Percentiles rank a stretch among this genome's conserved stretches.
phyloP scores from a whole-genome alignment of 2,888 invertebrate species.

The Auanema sp. region DNA sequence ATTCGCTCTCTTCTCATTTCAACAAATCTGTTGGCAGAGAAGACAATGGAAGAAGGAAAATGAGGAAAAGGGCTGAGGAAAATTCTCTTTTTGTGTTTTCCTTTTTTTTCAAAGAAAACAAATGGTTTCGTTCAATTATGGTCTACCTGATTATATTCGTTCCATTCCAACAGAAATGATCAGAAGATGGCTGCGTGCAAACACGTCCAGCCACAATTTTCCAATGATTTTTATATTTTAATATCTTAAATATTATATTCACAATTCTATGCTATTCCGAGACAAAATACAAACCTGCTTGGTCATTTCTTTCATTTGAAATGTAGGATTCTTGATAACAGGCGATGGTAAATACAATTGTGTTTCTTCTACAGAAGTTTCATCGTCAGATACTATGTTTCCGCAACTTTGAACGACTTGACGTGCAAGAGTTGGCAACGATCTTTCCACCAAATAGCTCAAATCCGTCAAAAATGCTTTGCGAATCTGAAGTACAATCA shows the following conservation, averaged over 20 bases:
- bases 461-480: background rate
- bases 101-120: too few species aligned
- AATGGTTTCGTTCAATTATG: too few species aligned
- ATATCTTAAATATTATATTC: conserved; percentile 11
- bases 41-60: too few species aligned
- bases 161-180: conserved; percentile 19
- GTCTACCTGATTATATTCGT: conserved; percentile 20
- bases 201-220: conserved; percentile 3
- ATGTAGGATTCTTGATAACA: conserved; percentile 9
- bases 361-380: too few species aligned
- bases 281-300: background rate
- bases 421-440: conserved; percentile 15
- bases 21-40: too few species aligned
- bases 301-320: conserved; percentile 12
- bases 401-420: conserved; percentile 17
- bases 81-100: too few species aligned
- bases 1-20: too few species aligned
- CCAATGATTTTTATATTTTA: conserved; percentile 15
- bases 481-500: too few species aligned
- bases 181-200: conserved; percentile 13
- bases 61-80: too few species aligned
- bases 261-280: too few species aligned
- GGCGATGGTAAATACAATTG: conserved; percentile 11
- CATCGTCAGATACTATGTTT: background rate
- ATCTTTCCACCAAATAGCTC: conserved; percentile 11